phyloP scores from a whole-genome alignment of 2,797 vertebrate species.

The Danio aesculapii region DNA sequence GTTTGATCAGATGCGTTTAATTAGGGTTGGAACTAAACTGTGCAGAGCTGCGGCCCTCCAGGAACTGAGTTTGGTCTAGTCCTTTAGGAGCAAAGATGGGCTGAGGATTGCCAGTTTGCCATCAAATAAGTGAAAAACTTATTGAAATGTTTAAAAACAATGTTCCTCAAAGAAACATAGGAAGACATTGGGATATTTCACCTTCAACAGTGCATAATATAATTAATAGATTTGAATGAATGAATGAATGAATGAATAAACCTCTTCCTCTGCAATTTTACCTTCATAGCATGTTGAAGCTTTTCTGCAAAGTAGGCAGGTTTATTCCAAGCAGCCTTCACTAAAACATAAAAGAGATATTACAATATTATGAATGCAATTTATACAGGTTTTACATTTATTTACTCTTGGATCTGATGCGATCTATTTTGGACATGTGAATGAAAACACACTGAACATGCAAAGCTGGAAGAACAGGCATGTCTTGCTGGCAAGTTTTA shows the following conservation, averaged over 20 bases:
- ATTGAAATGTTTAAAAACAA: too few relatives aligned
- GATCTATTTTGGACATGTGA: neutral
- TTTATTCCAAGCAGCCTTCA: conserved; percentile 87
- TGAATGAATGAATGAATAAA: neutral
- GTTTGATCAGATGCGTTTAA: too few relatives aligned
- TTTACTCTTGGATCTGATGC: neutral
- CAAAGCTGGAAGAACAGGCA: conserved; percentile 24
- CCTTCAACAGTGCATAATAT: too few relatives aligned
- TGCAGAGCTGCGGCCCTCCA: too few relatives aligned
- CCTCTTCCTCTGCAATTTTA: conserved; percentile 62
- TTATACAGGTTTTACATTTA: neutral
- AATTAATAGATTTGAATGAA: too few relatives aligned
- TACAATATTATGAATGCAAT: neutral
- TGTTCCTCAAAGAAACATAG: too few relatives aligned
- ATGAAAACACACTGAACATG: neutral
- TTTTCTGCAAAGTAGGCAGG: conserved; percentile 93
- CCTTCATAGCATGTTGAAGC: conserved; percentile 88
- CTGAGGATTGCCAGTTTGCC: too few relatives aligned
- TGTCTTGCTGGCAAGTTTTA: neutral
- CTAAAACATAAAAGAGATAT: conserved; percentile 62
- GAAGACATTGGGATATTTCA: too few relatives aligned
- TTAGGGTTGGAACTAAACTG: too few relatives aligned
- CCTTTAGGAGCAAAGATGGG: too few relatives aligned
- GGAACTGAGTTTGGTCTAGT: too few relatives aligned
- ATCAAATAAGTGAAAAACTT: too few relatives aligned